A percentile compares a stretch with the other conserved stretches of the same genome.
phyloP scores from a whole-genome alignment of 1,140 invertebrate species.

The Lutraria rhynchaena region DNA sequence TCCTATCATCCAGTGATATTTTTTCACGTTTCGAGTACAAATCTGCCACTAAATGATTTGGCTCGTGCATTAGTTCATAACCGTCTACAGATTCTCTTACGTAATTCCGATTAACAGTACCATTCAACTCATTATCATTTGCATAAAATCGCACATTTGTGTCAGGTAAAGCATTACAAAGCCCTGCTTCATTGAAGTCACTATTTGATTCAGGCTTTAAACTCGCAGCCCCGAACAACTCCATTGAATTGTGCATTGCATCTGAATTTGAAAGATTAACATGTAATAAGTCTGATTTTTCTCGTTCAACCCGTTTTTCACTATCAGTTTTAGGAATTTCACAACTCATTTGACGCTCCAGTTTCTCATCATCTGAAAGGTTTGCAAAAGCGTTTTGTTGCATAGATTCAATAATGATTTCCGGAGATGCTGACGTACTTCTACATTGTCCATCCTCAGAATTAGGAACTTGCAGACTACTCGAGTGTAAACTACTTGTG shows the following conservation, averaged over 20 bases:
- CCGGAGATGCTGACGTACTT: conserved; percentile 53
- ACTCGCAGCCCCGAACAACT: conserved; percentile 52
- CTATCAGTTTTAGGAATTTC: conserved; percentile 58
- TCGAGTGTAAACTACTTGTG: conserved; percentile 24
- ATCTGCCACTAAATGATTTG: conserved; percentile 43
- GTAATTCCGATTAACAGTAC: conserved; percentile 13
- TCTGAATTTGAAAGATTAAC: conserved; percentile 12
- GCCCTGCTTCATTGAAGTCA: conserved; percentile 21
- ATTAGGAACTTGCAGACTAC: conserved; percentile 50
- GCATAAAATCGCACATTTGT: conserved; percentile 35
- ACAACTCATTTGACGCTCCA: conserved; percentile 50
- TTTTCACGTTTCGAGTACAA: conserved; percentile 50
- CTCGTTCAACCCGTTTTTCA: conserved; percentile 60
- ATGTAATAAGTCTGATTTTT: conserved; percentile 27
- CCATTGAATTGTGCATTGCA: conserved; percentile 45
- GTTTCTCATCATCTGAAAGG: conserved; percentile 62
- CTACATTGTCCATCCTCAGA: conserved; percentile 34
- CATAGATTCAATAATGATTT: conserved; percentile 64
- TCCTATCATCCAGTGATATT: conserved; percentile 54
- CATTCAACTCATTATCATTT: conserved; percentile 42
- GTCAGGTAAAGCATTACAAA: background rate
- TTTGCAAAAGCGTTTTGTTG: conserved; percentile 58
- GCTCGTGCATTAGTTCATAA: conserved; percentile 34
- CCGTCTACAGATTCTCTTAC: background rate
- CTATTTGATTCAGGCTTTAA: conserved; percentile 29